Evolutionary conservation across 2,113 vertebrate species (phyloP).

Genomic region (Toxotes jaculatrix): DNA sequence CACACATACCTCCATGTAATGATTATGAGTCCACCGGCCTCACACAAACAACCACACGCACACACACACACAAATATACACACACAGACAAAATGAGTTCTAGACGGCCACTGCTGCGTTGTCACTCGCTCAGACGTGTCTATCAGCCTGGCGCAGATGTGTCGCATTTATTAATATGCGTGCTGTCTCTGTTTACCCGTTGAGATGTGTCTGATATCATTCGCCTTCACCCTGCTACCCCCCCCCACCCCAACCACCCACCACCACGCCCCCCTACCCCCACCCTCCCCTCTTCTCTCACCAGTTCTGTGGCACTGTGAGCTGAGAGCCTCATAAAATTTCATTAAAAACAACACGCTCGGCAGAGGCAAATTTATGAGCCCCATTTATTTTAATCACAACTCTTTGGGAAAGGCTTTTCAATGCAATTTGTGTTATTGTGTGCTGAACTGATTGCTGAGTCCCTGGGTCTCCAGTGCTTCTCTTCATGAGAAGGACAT

Average conservation of each 20-base stretch:
- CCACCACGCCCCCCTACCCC: background rate
- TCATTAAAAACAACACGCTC: constrained; percentile 97
- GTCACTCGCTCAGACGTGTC: constrained; percentile 78
- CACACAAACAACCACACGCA: constrained; percentile 43
- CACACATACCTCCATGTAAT: constrained; percentile 70
- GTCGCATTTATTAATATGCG: constrained; percentile 98
- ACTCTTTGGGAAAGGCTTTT: constrained; percentile 83
- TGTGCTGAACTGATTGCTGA: constrained; percentile 74
- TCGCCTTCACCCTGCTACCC: constrained; percentile 74
- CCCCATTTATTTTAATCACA: constrained; percentile 89
- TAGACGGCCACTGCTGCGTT: constrained; percentile 51
- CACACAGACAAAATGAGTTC: constrained; percentile 71
- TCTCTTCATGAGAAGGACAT: constrained; percentile 46
- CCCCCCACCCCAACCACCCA: background rate
- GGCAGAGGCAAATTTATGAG: constrained; percentile 98
- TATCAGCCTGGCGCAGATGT: constrained; percentile 95
- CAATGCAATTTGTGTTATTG: constrained; percentile 86
- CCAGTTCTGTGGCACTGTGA: constrained; percentile 63
- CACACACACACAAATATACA: constrained; percentile 38
- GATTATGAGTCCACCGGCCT: constrained; percentile 64
- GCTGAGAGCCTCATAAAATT: constrained; percentile 97
- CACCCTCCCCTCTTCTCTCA: constrained; percentile 38
- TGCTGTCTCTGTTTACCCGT: constrained; percentile 93
- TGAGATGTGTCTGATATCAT: constrained; percentile 98
- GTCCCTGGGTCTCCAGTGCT: constrained; percentile 54